Evolutionary conservation across 1,140 invertebrate species (phyloP).

Genomic region (Macrobrachium nipponense): DNA sequence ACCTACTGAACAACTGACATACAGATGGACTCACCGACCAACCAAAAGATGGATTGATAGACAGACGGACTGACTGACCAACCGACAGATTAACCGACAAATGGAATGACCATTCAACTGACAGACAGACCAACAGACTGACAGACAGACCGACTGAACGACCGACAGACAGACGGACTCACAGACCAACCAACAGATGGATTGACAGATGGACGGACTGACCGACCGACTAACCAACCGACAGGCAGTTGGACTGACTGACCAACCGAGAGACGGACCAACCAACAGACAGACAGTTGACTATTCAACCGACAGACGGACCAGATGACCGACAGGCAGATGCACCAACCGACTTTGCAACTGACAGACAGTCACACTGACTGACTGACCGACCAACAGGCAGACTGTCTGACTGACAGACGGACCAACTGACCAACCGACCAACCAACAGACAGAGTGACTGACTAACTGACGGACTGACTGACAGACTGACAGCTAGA

Average conservation of each 20-base stretch:
- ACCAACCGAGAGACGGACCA: too few species aligned
- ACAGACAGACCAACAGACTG: too few species aligned
- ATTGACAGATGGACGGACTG: too few species aligned
- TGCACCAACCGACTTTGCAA: not conserved
- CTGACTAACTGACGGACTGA: too few species aligned
- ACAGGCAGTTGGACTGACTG: not conserved
- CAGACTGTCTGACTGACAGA: too few species aligned
- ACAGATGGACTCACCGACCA: not conserved
- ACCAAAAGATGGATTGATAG: not conserved
- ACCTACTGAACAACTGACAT: not conserved
- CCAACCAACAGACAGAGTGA: not conserved
- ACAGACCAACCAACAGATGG: too few species aligned
- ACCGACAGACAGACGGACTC: too few species aligned
- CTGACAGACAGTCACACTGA: not conserved
- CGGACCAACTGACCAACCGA: constrained; percentile 2
- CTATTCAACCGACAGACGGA: constrained; percentile 2
- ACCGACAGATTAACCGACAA: too few species aligned
- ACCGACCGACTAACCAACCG: too few species aligned
- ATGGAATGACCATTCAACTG: too few species aligned
- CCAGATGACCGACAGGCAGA: not conserved
- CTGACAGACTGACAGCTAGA: too few species aligned
- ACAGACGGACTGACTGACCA: not conserved
- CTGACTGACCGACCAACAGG: not conserved
- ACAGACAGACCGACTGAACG: too few species aligned
- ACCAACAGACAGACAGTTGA: not conserved